Base-by-base conservation (phyloP, 2,797 vertebrate species). In the Harpagifer antarcticus region DNA sequence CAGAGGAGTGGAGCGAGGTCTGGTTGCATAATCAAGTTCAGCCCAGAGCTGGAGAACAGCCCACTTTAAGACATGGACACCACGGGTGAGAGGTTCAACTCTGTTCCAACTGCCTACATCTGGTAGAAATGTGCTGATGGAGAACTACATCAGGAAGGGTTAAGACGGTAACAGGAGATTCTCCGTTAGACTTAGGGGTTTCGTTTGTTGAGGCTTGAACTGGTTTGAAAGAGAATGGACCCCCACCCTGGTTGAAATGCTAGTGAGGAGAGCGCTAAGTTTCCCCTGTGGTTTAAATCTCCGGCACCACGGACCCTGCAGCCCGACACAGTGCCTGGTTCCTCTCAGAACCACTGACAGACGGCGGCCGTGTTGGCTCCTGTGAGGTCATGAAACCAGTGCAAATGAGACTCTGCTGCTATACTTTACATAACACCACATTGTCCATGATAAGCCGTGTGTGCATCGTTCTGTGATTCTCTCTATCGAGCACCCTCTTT, bases 11-110 rank as follows among this genome's bases (percentile, higher is more conserved):
- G 61, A 82, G 85, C 68, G 75, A 89, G 78, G 81, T 90, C 82
- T 79, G 81, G 74, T 93, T 94, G 94, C 93, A 94, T 94, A 93
- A 91, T 92, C 78, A 80, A 89, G 89, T 86, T 83, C 75, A 90
- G 89, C 81, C 83, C 88, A 54, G 84, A 84, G 83, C 79, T 82
- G 71, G 79, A 61, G 69, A 86, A 67, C 72, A 80, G 84, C 84
- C 71, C 79, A 48, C 69, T 55, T 52, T 86, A 89, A 89, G 82
- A 90, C 86, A 71, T 85, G 81, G 80, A 83, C 82, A 54, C 33
- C 65, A 16, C 57, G 77, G 74, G 68, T 27, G 1, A 0, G 52
- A 63, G 57, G 79, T 19, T 80, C 74, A 14, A 0, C 58, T 75
- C 82, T 79, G 47, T 40, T 79, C 53, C 67, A 33, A 68, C 68